Conservation (phyloP, 2,888 invertebrate species). For the Mantis religiosa region DNA sequence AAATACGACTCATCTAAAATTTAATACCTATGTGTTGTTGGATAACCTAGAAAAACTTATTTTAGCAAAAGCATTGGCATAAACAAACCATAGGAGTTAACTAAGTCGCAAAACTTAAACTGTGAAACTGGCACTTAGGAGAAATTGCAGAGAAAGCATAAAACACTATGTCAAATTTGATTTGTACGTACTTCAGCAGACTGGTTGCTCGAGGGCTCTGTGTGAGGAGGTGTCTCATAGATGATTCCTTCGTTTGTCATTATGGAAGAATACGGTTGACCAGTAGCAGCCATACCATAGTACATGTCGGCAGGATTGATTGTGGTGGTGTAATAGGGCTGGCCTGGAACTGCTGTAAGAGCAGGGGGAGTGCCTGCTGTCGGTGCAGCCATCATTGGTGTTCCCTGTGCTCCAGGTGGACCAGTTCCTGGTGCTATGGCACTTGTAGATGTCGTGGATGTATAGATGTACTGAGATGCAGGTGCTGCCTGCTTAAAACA, state of each 20-base stretch:
- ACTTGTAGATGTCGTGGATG: conserved; percentile 4
- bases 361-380: not conserved
- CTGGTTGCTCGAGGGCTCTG: conserved; percentile 14
- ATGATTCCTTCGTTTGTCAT: conserved; percentile 5
- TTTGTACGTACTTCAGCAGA: conserved; percentile 3
- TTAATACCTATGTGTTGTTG: too few relatives aligned
- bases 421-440: not conserved
- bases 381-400: not conserved
- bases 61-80: too few relatives aligned
- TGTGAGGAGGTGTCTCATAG: conserved; percentile 4
- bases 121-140: too few relatives aligned
- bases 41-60: too few relatives aligned
- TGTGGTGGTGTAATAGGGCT: conserved; percentile 2
- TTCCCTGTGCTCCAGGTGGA: conserved; percentile 9
- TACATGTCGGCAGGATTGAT: conserved; percentile 12
- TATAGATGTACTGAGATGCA: conserved; percentile 15
- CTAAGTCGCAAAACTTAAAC: too few relatives aligned
- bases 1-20: too few relatives aligned
- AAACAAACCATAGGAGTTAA: too few relatives aligned
- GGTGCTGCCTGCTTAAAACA: conserved; percentile 13
- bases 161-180: too few relatives aligned
- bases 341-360: not conserved
- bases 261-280: conserved; percentile 4
- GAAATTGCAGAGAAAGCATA: too few relatives aligned
- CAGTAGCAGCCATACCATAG: not conserved